Conservation (phyloP, 2,888 invertebrate genomes). For the Drosophila putrida region DNA sequence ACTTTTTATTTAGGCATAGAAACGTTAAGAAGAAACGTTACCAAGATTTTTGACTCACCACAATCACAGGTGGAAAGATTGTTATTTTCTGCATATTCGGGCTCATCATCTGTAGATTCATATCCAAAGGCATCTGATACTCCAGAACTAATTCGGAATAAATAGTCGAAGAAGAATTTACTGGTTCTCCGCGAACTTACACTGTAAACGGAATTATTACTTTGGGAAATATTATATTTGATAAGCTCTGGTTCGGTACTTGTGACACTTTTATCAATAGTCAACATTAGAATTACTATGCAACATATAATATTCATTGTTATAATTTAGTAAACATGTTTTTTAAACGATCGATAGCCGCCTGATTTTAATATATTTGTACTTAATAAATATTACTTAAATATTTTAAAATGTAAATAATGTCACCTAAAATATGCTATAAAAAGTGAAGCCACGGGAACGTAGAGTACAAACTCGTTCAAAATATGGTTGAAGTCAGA, state of each 20-base stretch:
- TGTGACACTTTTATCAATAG: slow-evolving; percentile 51
- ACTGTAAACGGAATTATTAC: slow-evolving; percentile 39
- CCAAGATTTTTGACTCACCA: slow-evolving; percentile 87
- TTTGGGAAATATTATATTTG: slow-evolving; percentile 33
- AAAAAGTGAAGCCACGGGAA: slow-evolving; percentile 34
- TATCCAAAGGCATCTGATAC: slow-evolving; percentile 85
- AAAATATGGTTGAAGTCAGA: slow-evolving; percentile 20
- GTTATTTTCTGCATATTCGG: slow-evolving; percentile 87
- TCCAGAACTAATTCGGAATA: slow-evolving; percentile 89
- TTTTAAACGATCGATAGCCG: slow-evolving; percentile 19
- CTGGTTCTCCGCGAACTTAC: slow-evolving; percentile 86
- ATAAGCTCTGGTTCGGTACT: slow-evolving; percentile 52
- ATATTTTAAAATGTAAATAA: slow-evolving; percentile 61
- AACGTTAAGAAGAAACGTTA: background rate
- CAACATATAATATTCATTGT: slow-evolving; percentile 67
- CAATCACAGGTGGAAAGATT: slow-evolving; percentile 90
- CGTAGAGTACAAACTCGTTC: slow-evolving; percentile 67
- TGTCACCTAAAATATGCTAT: slow-evolving; percentile 46
- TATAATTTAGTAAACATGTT: slow-evolving; percentile 59
- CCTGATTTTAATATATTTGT: slow-evolving; percentile 14
- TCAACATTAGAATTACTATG: slow-evolving; percentile 65
- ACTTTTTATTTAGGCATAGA: background rate
- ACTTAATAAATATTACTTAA: slow-evolving; percentile 40
- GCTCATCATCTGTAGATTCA: slow-evolving; percentile 87
- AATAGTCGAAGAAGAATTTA: slow-evolving; percentile 90